Evolutionary conservation across 30 jellyfish, hydroid and myxozoan genomes (phyloP).

Genomic region (Hydra vulgaris): DNA sequence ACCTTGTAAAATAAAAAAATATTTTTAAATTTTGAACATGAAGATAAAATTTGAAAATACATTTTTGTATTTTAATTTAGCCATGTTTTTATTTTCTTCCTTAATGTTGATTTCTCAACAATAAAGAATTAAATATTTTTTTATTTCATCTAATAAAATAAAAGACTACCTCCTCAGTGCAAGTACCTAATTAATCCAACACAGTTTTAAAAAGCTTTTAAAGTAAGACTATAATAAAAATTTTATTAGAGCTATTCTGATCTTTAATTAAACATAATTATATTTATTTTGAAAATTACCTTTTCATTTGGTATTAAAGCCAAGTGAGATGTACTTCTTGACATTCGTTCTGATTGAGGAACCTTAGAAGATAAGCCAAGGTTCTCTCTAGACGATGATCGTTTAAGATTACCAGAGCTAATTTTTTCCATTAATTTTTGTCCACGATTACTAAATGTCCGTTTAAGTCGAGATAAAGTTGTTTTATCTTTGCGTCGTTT

Average conservation of each 20-base stretch:
- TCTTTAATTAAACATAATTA: background rate
- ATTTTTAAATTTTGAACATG: too few species aligned
- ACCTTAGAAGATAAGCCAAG: conserved; percentile 64
- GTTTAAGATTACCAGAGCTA: conserved; percentile 81
- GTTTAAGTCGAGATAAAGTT: conserved; percentile 81
- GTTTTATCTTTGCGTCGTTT: conserved; percentile 80
- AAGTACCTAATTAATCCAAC: too few species aligned
- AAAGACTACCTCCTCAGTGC: too few species aligned
- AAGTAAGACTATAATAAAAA: too few species aligned
- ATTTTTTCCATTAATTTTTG: conserved; percentile 92
- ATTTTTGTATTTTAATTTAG: too few species aligned
- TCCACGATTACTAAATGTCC: conserved; percentile 96
- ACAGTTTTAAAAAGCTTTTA: too few species aligned
- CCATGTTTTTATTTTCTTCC: too few species aligned
- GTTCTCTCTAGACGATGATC: conserved; percentile 90
- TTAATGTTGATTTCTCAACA: too few species aligned
- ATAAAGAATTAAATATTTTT: too few species aligned
- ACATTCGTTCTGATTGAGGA: conserved; percentile 81
- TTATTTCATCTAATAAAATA: too few species aligned
- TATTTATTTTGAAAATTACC: background rate
- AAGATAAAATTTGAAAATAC: too few species aligned
- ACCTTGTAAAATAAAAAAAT: too few species aligned
- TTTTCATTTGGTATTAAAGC: conserved; percentile 52
- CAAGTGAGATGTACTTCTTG: conserved; percentile 95
- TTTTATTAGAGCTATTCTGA: background rate